Base-by-base conservation (phyloP, 1,140 invertebrate species). In the Drosophila baimaii region DNA sequence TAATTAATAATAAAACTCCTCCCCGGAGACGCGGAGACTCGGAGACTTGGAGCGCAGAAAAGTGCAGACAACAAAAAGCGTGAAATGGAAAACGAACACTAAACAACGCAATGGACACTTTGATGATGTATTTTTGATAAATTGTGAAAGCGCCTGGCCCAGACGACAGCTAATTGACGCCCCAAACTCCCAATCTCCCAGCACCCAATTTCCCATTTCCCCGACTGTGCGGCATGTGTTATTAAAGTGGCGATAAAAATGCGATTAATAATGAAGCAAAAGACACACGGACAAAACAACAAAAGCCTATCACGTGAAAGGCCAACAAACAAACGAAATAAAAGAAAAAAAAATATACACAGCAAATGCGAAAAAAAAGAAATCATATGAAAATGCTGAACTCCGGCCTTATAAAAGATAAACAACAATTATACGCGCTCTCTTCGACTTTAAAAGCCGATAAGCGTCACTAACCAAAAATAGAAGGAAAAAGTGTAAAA, bases 131-230 rank as follows among this genome's bases (percentile, higher is more conserved):
- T 62, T 46, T 68, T 62, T 77, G 81, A 84, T 84, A 84, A 61
- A 85, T 70, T 85, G 81, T 84, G 81, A 85, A 85, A 85, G 81
- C 73, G 63, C 76, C 79, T 59, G 68, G 61, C 70, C 49, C 35
- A 75, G 57, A 49, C 65, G 78, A 64, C 71, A 64, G 66, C 73
- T 75, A 84, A 84, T 84, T 85, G 81, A 85, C 81, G 81, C 77
- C 77, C 47, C 35, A 56, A 51, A 27, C 31, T 35, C 19, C 51
- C 49, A 52, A 31, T 52, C 31, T 55, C 9, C 47, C 33, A 39
- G 33, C 68, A 29, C 65, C 49, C 70, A 78, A 27, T 37, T 68
- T 58, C 56, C 63, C 75, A 65, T 70, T 69, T 69, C 19, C 63
- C 23, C 41, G 43, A 57, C 39, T 31, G 29, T 12, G 47, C 37